These are phyloP conservation scores for Pteruthius melanotis DNA, from an alignment of 2,113 vertebrate genomes.

Conservation along the genomic window DNA sequence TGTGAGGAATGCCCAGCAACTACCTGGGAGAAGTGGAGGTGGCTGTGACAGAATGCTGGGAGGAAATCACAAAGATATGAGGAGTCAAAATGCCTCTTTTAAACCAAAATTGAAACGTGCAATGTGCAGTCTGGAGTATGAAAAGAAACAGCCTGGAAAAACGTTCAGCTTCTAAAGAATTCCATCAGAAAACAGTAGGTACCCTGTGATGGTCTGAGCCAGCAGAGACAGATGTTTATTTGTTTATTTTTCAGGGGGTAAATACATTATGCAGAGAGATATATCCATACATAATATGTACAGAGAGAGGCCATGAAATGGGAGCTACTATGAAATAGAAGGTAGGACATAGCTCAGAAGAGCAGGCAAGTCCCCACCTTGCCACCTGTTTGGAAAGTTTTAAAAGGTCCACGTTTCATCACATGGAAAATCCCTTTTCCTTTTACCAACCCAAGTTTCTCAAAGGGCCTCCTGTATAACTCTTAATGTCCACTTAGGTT, in stretches of 20 bases:
- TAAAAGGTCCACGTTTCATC: background rate
- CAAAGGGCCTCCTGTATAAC: too few relatives aligned
- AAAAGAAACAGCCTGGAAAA: background rate
- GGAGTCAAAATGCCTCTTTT: background rate
- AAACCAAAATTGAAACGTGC: background rate
- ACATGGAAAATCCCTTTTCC: background rate
- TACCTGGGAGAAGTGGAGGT: background rate
- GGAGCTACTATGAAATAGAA: background rate
- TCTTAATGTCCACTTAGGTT: background rate
- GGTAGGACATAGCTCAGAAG: background rate
- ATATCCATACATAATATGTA: too few relatives aligned
- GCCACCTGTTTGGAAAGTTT: background rate
- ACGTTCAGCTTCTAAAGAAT: rapidly evolving
- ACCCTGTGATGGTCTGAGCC: background rate
- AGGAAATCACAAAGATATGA: background rate
- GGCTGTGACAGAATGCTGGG: background rate
- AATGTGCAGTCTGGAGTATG: rapidly evolving
- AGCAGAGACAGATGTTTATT: background rate
- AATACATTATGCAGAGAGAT: background rate
- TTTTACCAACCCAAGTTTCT: background rate
- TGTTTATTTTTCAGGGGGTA: background rate
- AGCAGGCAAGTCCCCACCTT: background rate
- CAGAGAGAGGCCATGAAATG: background rate
- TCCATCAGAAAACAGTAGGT: background rate
- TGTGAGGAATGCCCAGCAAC: background rate